A percentile compares a stretch with the other conserved stretches of the same genome.
These are phyloP conservation scores for Schlechtendalia chinensis DNA, from an alignment of 1,140 invertebrate genomes.

Conservation along the genomic window DNA sequence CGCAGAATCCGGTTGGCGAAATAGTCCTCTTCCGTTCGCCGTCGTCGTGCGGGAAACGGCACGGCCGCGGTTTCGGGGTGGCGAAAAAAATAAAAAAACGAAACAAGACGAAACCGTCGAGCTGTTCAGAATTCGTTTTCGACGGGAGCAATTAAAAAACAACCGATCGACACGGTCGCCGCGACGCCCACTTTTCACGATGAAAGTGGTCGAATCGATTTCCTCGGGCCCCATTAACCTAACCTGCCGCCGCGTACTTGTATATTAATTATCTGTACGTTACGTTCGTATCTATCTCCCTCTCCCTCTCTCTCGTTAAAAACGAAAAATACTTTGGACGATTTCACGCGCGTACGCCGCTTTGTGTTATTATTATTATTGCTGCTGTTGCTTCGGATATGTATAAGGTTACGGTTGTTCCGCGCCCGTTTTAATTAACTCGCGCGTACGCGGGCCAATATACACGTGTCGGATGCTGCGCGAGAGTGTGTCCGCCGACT, in stretches of 20 bases:
- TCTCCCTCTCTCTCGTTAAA: slow-evolving; percentile 1
- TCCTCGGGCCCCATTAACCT: slow-evolving; percentile 44
- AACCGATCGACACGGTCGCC: background rate
- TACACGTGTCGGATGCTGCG: background rate
- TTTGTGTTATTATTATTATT: slow-evolving; percentile 7
- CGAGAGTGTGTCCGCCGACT: background rate
- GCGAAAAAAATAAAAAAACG: no score
- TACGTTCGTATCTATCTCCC: background rate
- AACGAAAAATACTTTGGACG: slow-evolving; percentile 38
- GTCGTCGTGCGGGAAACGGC: no score
- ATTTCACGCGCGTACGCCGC: slow-evolving; percentile 21
- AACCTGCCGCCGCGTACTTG: background rate
- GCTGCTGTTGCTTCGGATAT: background rate
- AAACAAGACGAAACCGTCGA: no score
- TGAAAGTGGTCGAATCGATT: slow-evolving; percentile 46
- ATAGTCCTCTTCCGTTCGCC: no score
- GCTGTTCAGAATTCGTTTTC: no score
- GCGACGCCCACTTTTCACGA: slow-evolving; percentile 47
- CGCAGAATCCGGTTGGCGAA: no score
- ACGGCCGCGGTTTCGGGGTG: no score
- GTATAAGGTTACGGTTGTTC: background rate
- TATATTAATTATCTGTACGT: background rate
- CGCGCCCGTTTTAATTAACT: slow-evolving; percentile 43
- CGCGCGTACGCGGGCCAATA: background rate
- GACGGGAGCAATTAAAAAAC: slow-evolving; percentile 16